phyloP scores from a whole-genome alignment of 2,113 vertebrate species.

The Ctenomys sociabilis region DNA sequence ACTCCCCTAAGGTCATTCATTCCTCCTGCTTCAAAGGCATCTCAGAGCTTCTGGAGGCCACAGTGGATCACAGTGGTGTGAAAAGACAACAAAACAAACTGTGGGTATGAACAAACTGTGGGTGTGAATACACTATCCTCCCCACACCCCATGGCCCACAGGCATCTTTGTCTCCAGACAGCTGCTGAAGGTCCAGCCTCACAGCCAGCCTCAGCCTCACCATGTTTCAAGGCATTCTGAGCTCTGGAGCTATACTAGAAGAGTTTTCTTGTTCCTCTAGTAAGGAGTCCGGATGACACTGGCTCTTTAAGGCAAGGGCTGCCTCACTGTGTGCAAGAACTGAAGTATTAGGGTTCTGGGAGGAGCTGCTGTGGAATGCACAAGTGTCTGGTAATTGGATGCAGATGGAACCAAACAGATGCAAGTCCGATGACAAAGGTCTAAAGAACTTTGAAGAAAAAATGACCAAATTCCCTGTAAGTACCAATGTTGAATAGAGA shows the following conservation, averaged over 20 bases:
- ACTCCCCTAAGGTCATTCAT: neutral
- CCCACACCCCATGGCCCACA: neutral
- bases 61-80: neutral
- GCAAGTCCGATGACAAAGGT: neutral
- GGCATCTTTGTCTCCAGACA: neutral
- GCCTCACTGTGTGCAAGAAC: neutral
- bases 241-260: neutral
- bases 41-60: neutral
- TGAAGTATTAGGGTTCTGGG: neutral
- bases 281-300: neutral
- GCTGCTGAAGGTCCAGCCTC: neutral
- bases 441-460: neutral
- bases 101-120: neutral
- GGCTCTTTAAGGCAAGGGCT: neutral
- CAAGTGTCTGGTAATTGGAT: neutral
- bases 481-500: neutral
- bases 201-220: neutral
- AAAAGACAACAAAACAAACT: neutral
- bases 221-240: neutral
- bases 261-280: neutral
- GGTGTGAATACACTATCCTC: neutral
- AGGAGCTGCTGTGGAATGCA: conserved; percentile 1
- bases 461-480: neutral
- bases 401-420: neutral
- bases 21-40: neutral